Base-by-base conservation (phyloP, 2,888 invertebrate species). In the Perizoma affinitatum region DNA sequence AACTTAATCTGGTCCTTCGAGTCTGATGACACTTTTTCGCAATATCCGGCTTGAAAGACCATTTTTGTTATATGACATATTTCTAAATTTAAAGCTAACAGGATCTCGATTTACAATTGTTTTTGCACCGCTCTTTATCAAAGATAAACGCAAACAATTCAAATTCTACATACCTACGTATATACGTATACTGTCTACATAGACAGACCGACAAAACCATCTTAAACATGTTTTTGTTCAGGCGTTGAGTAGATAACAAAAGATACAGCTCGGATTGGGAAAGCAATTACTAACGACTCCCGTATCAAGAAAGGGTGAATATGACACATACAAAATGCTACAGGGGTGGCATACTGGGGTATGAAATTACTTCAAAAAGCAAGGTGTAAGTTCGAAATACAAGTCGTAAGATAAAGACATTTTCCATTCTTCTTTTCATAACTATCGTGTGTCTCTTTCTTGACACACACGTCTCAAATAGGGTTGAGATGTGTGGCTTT, bases 261-360 rank as follows among this genome's bases (percentile, higher is more conserved):
- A 84, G 84, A 83, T 80, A 74, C 71, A 50, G 43, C 56, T 58
- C 47, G 76, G 69, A 81, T 83, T 70, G 73, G 72, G 77, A 76
- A 78, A 85, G 83, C 84, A 86, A 85, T 86, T 86, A 85, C 81
- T 76, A 71, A 73, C 71, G 76, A 78, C 80, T 85, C 81, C 75
- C 67, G 79, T 84, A 75, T 76, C 80, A 76, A 76, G 72, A 62
- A 73, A 73, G 74, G 80, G 83, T 78, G 78, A 81, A 83, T 65
- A 79, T 72, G 82, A 84, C 83, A 83, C 80, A 79, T 68, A 72
- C 66, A 67, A 54, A 69, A 54, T 45, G 46, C 40, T 65, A 69
- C 62, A 77, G 72, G 67, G 71, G 42, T 51, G 67, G 33, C 66
- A 75, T 76, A 80, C 69, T 72, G 9, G 55, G 33, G 44, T 22